Evolutionary conservation across 1,140 invertebrate genomes (phyloP).

Genomic region (Hylaeus volcanicus): DNA sequence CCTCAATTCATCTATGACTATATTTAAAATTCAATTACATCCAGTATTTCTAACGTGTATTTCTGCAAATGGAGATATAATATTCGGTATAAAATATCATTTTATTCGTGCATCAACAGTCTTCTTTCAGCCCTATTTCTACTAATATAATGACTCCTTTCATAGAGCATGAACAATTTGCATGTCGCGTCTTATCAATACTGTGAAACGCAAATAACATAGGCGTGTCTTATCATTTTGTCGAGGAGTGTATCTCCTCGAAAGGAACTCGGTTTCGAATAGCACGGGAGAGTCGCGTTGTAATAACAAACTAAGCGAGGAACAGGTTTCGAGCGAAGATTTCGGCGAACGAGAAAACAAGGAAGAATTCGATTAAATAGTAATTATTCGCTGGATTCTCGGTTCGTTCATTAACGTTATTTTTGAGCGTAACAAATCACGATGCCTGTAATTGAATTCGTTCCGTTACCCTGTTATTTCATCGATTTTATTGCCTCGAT

Average conservation of each 20-base stretch:
- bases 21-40: no score
- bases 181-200: no score
- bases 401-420: not conserved
- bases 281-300: not conserved
- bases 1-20: no score
- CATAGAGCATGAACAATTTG: no score
- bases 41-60: no score
- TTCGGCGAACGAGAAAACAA: not conserved
- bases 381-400: constrained; percentile 14
- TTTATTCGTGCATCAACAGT: no score
- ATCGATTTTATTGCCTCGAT: constrained; percentile 8
- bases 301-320: not conserved
- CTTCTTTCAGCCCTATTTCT: no score
- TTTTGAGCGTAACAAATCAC: not conserved
- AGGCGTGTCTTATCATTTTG: no score
- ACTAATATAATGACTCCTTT: no score
- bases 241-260: not conserved
- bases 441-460: constrained; percentile 21
- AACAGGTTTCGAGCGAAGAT: not conserved
- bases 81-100: no score
- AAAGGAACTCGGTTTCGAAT: not conserved
- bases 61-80: no score
- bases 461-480: not conserved
- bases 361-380: not conserved
- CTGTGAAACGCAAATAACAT: no score